phyloP scores from a whole-genome alignment of 1,140 invertebrate genomes.

The Camponotus pennsylvanicus region DNA sequence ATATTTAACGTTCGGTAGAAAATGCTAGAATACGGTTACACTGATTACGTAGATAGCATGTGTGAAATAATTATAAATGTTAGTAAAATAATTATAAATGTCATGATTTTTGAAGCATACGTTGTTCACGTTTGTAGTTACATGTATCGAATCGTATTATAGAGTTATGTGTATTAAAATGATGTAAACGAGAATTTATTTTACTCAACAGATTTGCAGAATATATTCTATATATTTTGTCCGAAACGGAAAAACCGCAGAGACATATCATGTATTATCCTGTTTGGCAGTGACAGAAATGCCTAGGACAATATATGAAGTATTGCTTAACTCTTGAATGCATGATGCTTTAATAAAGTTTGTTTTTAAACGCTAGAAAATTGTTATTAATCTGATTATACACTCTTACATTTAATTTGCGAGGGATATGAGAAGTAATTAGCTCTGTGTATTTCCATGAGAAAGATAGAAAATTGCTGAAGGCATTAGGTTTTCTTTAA shows the following conservation, averaged over 20 bases:
- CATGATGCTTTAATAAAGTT: neutral
- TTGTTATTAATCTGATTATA: conserved; percentile 84
- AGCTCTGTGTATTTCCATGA: neutral
- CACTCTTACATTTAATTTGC: conserved; percentile 96
- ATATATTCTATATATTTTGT: neutral
- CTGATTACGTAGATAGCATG: neutral
- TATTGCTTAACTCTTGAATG: conserved; percentile 40
- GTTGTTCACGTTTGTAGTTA: neutral
- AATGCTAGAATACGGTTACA: conserved; percentile 4
- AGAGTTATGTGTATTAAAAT: conserved; percentile 74
- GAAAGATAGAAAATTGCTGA: neutral
- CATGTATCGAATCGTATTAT: conserved; percentile 7
- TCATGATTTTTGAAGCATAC: neutral
- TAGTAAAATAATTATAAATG: conserved; percentile 7
- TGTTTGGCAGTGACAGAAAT: conserved; percentile 56
- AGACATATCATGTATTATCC: conserved; percentile 24
- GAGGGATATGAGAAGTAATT: conserved; percentile 90
- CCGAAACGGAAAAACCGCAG: conserved; percentile 20
- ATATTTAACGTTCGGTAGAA: conserved; percentile 19
- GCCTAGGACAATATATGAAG: conserved; percentile 49
- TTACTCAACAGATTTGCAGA: neutral
- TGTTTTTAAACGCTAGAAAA: neutral
- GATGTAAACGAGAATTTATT: conserved; percentile 59
- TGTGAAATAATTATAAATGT: conserved; percentile 20
- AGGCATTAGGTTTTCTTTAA: neutral